A percentile compares a stretch with the other conserved stretches of the same genome.
Evolutionary conservation across 92 coral and sea anemone genomes (phyloP).

Genomic region (Epizoanthus illoricatus): DNA sequence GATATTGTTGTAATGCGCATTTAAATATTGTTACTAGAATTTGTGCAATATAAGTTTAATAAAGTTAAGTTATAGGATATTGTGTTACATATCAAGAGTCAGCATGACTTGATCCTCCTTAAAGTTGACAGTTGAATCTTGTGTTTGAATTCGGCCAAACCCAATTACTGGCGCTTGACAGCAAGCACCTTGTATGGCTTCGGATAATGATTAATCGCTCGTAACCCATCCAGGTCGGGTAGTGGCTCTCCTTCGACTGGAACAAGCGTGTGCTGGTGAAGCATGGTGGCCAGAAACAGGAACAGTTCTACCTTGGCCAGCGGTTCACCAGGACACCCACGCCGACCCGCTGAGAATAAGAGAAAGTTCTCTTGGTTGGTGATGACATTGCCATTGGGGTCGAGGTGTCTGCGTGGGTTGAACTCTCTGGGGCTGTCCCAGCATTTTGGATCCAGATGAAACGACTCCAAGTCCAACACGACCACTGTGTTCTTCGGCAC

Average conservation of each 20-base stretch:
- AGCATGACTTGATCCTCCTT: too few species aligned
- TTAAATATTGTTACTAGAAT: too few species aligned
- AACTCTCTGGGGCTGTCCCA: conserved; percentile 32
- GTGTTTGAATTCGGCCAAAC: too few species aligned
- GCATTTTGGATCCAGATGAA: conserved; percentile 27
- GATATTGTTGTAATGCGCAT: too few species aligned
- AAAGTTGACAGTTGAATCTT: too few species aligned
- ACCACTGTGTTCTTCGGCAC: conserved; percentile 37
- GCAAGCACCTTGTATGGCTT: too few species aligned
- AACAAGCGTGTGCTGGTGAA: conserved; percentile 23
- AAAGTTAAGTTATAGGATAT: too few species aligned
- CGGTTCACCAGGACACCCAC: conserved; percentile 26
- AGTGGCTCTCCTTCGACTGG: conserved; percentile 23
- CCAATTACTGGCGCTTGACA: too few species aligned
- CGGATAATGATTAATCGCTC: not conserved
- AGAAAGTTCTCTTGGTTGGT: conserved; percentile 15
- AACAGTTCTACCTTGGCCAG: conserved; percentile 30
- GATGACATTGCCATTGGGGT: not conserved
- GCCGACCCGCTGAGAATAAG: conserved; percentile 28
- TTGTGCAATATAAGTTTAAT: too few species aligned
- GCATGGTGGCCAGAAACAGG: conserved; percentile 14
- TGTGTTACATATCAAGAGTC: too few species aligned
- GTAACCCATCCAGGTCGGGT: conserved; percentile 33
- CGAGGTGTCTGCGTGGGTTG: conserved; percentile 21
- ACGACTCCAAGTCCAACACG: conserved; percentile 15